Conservation (phyloP, 2,888 invertebrate genomes). For the Ferdinandea cuprea region DNA sequence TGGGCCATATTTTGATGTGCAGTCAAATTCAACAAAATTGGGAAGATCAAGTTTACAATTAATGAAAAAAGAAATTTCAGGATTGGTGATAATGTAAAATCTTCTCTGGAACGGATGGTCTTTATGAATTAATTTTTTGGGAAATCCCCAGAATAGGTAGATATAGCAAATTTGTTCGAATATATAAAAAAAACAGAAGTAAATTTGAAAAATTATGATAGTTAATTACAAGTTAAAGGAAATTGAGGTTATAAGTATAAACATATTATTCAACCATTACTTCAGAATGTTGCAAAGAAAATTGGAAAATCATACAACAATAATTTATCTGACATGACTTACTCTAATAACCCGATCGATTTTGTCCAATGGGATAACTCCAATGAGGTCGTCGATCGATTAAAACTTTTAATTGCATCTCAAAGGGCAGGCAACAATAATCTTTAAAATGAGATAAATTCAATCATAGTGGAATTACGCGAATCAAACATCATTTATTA, state of each 20-base stretch:
- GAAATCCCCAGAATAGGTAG: background rate
- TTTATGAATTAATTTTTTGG: too few relatives aligned
- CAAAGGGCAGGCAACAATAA: conserved; percentile 24
- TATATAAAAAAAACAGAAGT: background rate
- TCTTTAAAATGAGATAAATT: conserved; percentile 11
- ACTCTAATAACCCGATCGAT: too few relatives aligned
- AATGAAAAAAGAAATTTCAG: background rate
- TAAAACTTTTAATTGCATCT: conserved; percentile 69
- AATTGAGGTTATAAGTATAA: too few relatives aligned
- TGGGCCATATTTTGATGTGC: conserved; percentile 10
- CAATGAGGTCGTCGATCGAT: conserved; percentile 77
- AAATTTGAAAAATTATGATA: background rate
- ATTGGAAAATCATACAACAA: too few relatives aligned
- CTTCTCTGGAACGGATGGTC: too few relatives aligned
- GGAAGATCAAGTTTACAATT: too few relatives aligned
- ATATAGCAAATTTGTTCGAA: background rate
- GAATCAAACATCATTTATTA: too few relatives aligned
- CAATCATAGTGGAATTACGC: background rate
- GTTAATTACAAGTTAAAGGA: background rate
- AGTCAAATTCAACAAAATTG: too few relatives aligned
- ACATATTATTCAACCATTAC: too few relatives aligned
- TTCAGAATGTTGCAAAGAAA: too few relatives aligned
- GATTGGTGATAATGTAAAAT: background rate
- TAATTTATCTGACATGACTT: too few relatives aligned
- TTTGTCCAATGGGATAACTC: conserved; percentile 75